Evolutionary conservation across 2,113 vertebrate species (phyloP).

Genomic region (Geothlypis trichas): DNA sequence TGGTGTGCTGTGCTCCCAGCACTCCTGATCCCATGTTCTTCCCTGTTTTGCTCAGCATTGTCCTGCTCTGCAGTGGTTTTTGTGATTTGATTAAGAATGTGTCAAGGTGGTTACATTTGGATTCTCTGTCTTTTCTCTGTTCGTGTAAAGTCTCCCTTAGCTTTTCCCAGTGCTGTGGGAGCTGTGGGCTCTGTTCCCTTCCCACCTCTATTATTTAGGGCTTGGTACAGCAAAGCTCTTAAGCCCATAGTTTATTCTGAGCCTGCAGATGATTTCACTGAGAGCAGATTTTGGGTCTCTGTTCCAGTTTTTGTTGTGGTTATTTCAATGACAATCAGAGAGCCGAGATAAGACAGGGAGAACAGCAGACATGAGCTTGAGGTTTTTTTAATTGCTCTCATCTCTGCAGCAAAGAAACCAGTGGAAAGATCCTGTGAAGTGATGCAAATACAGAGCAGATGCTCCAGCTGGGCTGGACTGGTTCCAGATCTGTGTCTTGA

Average conservation of each 20-base stretch:
- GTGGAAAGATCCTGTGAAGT: not conserved
- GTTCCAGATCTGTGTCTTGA: not conserved
- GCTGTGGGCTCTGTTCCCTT: not conserved
- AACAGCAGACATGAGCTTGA: not conserved
- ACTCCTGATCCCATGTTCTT: not conserved
- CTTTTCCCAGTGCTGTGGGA: not conserved
- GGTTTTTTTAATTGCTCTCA: not conserved
- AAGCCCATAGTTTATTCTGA: not conserved
- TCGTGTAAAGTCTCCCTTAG: not conserved
- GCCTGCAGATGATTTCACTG: not conserved
- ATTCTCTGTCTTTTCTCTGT: not conserved
- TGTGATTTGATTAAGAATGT: not conserved
- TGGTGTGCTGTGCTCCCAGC: not conserved
- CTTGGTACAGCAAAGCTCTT: not conserved
- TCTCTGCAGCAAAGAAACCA: not conserved
- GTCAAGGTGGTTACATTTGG: not conserved
- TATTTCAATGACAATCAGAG: not conserved
- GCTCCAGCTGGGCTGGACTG: slow-evolving; percentile 24
- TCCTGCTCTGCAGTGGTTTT: not conserved
- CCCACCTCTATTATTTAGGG: not conserved
- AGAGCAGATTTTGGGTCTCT: not conserved
- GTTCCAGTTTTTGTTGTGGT: not conserved
- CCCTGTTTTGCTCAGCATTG: not conserved
- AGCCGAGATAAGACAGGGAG: not conserved
- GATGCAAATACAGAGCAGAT: not conserved